A percentile compares a stretch with the other conserved stretches of the same genome.
These are phyloP conservation scores for Sitophilus oryzae DNA, from an alignment of 1,140 invertebrate species.

Conservation along the genomic window DNA sequence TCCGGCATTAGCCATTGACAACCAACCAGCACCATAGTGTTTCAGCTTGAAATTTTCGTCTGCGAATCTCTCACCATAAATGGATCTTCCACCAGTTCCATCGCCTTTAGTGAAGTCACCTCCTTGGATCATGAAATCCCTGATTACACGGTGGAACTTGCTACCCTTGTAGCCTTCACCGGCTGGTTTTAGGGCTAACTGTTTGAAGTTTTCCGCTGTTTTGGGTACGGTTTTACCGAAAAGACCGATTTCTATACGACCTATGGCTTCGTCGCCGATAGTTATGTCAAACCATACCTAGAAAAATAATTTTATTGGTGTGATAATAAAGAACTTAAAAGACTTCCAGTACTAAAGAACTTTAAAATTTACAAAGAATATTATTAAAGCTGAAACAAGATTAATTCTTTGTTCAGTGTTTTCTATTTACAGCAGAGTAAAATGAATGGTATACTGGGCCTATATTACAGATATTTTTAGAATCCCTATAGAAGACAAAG, in stretches of 20 bases:
- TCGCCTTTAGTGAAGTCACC: conserved; percentile 90
- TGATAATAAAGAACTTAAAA: too few relatives aligned
- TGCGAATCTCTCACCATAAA: conserved; percentile 88
- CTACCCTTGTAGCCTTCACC: conserved; percentile 84
- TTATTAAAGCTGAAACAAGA: too few relatives aligned
- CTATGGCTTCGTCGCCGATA: conserved; percentile 72
- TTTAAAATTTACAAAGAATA: too few relatives aligned
- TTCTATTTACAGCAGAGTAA: too few relatives aligned
- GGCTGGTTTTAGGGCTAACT: conserved; percentile 69
- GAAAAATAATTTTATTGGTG: too few relatives aligned
- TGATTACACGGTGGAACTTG: conserved; percentile 89
- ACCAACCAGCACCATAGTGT: conserved; percentile 93
- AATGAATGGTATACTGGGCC: too few relatives aligned
- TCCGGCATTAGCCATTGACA: conserved; percentile 95
- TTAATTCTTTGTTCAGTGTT: too few relatives aligned
- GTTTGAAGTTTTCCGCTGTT: conserved; percentile 87
- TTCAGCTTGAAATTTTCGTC: conserved; percentile 98
- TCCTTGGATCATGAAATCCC: conserved; percentile 94
- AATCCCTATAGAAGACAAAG: too few relatives aligned
- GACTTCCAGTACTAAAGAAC: too few relatives aligned
- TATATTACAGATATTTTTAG: too few relatives aligned
- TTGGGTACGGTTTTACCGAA: conserved; percentile 94
- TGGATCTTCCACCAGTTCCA: conserved; percentile 86
- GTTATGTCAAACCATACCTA: conserved; percentile 93
- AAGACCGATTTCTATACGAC: conserved; percentile 86